phyloP scores from a whole-genome alignment of 2,888 invertebrate genomes.

The Tipula unca region DNA sequence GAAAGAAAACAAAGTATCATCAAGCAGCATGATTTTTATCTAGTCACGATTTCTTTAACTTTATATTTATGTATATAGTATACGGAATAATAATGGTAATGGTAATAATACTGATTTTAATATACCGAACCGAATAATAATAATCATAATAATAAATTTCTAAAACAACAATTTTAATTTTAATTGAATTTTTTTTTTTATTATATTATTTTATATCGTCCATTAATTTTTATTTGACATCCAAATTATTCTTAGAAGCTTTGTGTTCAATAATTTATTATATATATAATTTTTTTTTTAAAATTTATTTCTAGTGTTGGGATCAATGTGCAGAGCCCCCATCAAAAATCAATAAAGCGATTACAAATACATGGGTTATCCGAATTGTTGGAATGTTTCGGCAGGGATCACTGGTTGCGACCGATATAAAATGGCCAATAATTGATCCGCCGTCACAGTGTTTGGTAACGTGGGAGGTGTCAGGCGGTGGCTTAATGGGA shows the following conservation, averaged over 20 bases:
- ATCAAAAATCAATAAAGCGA: conserved; percentile 35
- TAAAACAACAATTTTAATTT: not conserved
- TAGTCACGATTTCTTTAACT: not conserved
- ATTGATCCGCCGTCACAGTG: conserved; percentile 35
- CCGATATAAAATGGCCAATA: conserved; percentile 40
- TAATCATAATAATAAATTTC: not conserved
- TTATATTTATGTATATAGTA: not conserved
- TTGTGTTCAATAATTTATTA: not conserved
- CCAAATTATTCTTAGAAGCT: not conserved
- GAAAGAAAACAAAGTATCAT: not conserved
- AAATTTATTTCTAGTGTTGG: conserved; percentile 37
- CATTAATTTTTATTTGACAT: conserved; percentile 14
- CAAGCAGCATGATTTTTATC: conserved; percentile 14
- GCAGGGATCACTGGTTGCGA: conserved; percentile 39
- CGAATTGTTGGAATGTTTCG: conserved; percentile 38
- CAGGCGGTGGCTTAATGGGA: conserved; percentile 41
- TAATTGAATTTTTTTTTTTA: conserved; percentile 1
- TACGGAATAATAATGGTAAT: not conserved
- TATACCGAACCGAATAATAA: not conserved
- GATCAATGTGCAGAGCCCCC: conserved; percentile 34
- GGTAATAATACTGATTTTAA: not conserved
- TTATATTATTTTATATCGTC: not conserved
- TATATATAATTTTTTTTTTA: conserved; percentile 22
- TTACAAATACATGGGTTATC: conserved; percentile 35
- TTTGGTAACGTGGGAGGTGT: conserved; percentile 42